Conservation (phyloP, 2,797 vertebrate species). For the Aratinga solstitialis region DNA sequence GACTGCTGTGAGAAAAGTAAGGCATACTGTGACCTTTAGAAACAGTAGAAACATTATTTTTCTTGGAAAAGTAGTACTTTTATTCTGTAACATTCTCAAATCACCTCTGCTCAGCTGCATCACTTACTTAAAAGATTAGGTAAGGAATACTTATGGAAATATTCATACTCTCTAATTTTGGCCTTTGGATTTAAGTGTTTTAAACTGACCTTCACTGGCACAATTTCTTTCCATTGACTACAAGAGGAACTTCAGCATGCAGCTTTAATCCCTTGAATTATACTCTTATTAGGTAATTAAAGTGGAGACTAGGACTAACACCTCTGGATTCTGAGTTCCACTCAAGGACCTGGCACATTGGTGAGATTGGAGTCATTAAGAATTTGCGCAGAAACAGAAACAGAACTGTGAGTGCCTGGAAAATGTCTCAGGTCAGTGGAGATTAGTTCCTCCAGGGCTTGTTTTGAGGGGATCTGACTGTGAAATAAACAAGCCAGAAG, state of each 20-base stretch:
- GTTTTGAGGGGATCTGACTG: background rate
- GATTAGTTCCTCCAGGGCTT: background rate
- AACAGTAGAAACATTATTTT: background rate
- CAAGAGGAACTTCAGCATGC: background rate
- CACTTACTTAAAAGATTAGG: background rate
- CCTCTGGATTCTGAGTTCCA: background rate
- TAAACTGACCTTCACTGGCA: background rate
- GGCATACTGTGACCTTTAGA: background rate
- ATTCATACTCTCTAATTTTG: background rate
- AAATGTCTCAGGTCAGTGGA: background rate
- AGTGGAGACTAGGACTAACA: background rate
- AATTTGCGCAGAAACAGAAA: background rate
- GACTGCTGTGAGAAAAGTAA: background rate
- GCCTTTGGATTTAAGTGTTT: background rate
- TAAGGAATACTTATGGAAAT: background rate
- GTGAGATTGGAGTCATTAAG: background rate
- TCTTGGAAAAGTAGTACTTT: background rate
- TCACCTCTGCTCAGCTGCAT: background rate
- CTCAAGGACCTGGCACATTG: background rate
- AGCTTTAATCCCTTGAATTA: background rate
- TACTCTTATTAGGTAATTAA: background rate
- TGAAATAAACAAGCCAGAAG: background rate
- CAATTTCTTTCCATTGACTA: background rate
- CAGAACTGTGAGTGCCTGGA: background rate
- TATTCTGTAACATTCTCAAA: background rate